These are phyloP conservation scores for Girardia tigrina DNA, from an alignment of 2,888 invertebrate species.

Conservation along the genomic window DNA sequence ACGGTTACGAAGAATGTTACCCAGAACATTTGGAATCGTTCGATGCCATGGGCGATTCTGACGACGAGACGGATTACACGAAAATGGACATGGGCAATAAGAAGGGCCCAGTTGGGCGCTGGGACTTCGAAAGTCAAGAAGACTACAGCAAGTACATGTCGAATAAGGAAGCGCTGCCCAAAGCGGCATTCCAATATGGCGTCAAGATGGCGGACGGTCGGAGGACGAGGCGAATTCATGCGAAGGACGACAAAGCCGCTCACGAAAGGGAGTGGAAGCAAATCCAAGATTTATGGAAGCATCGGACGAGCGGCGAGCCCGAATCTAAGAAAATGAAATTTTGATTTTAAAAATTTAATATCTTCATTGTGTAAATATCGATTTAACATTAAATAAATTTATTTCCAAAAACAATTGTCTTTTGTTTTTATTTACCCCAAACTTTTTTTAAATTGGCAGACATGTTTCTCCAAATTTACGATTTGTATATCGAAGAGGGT, in stretches of 20 bases:
- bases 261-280: conserved; percentile 93
- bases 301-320: conserved; percentile 52
- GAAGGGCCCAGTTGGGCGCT: conserved; percentile 81
- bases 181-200: conserved; percentile 97
- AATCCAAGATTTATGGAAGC: conserved; percentile 77
- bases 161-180: conserved; percentile 87
- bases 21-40: conserved; percentile 59
- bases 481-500: too few relatives aligned
- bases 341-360: too few relatives aligned
- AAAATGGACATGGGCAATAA: conserved; percentile 99
- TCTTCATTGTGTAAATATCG: too few relatives aligned
- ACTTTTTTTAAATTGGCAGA: too few relatives aligned
- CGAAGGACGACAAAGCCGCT: conserved; percentile 69
- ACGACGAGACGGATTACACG: conserved; percentile 93
- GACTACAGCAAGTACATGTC: conserved; percentile 98
- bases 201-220: conserved; percentile 92
- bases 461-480: too few relatives aligned
- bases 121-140: conserved; percentile 95
- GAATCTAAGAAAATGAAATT: not conserved
- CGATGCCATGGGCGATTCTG: conserved; percentile 91
- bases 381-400: too few relatives aligned
- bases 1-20: conserved; percentile 94
- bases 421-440: too few relatives aligned
- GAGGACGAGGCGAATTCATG: conserved; percentile 70
- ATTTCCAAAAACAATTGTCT: too few relatives aligned